These are phyloP conservation scores for Galeopsomyia nigrocyanea DNA, from an alignment of 2,888 invertebrate species.

Conservation along the genomic window DNA sequence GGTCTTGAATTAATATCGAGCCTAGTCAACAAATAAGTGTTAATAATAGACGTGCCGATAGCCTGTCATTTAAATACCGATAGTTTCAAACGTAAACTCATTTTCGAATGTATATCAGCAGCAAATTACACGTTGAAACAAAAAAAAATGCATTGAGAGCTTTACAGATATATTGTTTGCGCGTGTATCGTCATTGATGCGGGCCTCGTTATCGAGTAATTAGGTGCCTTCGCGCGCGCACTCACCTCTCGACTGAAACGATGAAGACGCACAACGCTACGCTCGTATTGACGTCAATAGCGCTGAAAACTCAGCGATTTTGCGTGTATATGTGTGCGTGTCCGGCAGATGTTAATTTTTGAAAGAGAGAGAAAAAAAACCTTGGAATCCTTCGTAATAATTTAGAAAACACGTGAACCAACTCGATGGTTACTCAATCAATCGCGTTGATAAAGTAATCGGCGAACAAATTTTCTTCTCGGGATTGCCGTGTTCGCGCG, in stretches of 20 bases:
- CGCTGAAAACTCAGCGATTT: conserved; percentile 6
- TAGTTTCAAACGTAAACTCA: too few species aligned
- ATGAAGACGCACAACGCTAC: not conserved
- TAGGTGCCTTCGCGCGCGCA: conserved; percentile 1
- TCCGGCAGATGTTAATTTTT: conserved; percentile 16
- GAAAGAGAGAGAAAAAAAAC: conserved; percentile 3
- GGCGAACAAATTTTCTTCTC: conserved; percentile 12
- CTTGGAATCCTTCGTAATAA: conserved; percentile 3
- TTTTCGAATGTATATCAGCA: too few species aligned
- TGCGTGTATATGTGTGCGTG: not conserved
- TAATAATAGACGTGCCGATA: too few species aligned
- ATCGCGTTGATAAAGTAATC: conserved; percentile 11
- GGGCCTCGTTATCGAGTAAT: conserved; percentile 4
- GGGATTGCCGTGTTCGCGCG: not conserved
- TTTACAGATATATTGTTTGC: too few species aligned
- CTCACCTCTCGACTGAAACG: not conserved
- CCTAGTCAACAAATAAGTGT: too few species aligned
- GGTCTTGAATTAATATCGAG: not conserved
- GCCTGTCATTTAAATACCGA: too few species aligned
- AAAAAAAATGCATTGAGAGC: too few species aligned
- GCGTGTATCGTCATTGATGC: too few species aligned
- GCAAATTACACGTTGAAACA: too few species aligned
- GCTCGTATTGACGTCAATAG: conserved; percentile 21
- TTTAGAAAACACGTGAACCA: conserved; percentile 21
- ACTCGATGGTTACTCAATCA: conserved; percentile 29